Base-by-base conservation (phyloP, 2,113 vertebrate species). In the Malaclemys terrapin region DNA sequence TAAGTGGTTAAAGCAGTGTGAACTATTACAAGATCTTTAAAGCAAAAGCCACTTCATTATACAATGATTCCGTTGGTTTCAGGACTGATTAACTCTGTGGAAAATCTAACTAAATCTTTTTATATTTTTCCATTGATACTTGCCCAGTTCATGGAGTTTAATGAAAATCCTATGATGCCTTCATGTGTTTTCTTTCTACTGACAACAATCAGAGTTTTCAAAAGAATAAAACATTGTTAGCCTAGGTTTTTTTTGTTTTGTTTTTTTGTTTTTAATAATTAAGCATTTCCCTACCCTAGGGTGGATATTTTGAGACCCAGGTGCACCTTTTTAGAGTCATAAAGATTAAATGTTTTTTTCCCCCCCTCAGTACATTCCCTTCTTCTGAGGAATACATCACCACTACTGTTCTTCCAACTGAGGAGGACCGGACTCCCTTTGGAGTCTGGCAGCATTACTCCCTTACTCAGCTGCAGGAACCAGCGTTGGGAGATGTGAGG, bases 71-170 rank as follows among this genome's bases (percentile, higher is more conserved):
- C 52, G 27, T 97, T 98, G 94, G 91, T 95, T 98, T 95, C 82
- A 89, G 84, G 80, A 93, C 81, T 96, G 94, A 96, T 98, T 97
- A 98, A 97, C 82, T 96, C 93, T 88, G 31, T 97, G 93, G 96
- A 98, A 98, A 98, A 97, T 97, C 83, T 92, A 96, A 83, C 89
- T 93, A 96, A 97, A 96, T 93, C 1, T 95, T 95, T 97, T 97
- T 96, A 84, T 95, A 81, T 96, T 97, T 98, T 98, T 96, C 95
- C 86, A n/a, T 97, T 96, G 93, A 96, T 95, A 42, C 24, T 95
- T 97, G 97, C 94, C 96, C 87, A 95, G 35, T 25, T 93, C 42
- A 5, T 82, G 91, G 88, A 75, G 87, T 96, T 56, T 97, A 91
- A 94, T 93, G 62, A 95, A 82, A 91, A 84, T 65, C 27, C 84